phyloP scores from a whole-genome alignment of 2,888 invertebrate genomes.

The Dicycla oo region DNA sequence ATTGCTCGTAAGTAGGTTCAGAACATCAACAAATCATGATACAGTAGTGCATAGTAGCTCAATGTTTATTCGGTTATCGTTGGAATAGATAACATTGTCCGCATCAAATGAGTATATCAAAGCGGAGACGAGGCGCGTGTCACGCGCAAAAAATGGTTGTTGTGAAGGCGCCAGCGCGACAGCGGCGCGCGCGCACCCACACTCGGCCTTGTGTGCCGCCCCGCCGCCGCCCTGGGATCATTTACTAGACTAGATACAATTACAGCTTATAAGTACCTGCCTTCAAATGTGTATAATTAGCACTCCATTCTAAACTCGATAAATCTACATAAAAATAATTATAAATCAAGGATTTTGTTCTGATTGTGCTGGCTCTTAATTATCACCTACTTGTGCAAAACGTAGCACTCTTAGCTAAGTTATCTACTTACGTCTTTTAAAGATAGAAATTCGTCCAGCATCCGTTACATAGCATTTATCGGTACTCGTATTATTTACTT shows the following conservation, averaged over 20 bases:
- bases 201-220: conserved; percentile 79
- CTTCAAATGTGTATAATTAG: conserved; percentile 74
- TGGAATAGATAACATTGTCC: conserved; percentile 61
- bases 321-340: conserved; percentile 66
- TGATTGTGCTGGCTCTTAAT: conserved; percentile 43
- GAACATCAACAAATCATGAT: conserved; percentile 29
- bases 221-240: conserved; percentile 79
- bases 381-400: conserved; percentile 24
- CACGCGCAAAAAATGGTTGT: conserved; percentile 70
- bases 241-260: conserved; percentile 85
- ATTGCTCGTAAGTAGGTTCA: conserved; percentile 9
- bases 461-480: conserved; percentile 11
- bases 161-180: conserved; percentile 71
- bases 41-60: conserved; percentile 24
- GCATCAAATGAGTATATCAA: conserved; percentile 58
- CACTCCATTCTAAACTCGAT: conserved; percentile 68
- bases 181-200: conserved; percentile 73
- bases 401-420: conserved; percentile 10
- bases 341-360: conserved; percentile 66
- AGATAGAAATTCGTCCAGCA: not conserved
- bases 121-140: conserved; percentile 66
- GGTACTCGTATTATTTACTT: conserved; percentile 36
- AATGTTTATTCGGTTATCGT: conserved; percentile 48
- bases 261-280: conserved; percentile 72
- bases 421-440: conserved; percentile 1